Evolutionary conservation across 2,797 vertebrate genomes (phyloP), one percentile per base, ranked within the genome.

Genomic region (Gallirallus australis): DNA sequence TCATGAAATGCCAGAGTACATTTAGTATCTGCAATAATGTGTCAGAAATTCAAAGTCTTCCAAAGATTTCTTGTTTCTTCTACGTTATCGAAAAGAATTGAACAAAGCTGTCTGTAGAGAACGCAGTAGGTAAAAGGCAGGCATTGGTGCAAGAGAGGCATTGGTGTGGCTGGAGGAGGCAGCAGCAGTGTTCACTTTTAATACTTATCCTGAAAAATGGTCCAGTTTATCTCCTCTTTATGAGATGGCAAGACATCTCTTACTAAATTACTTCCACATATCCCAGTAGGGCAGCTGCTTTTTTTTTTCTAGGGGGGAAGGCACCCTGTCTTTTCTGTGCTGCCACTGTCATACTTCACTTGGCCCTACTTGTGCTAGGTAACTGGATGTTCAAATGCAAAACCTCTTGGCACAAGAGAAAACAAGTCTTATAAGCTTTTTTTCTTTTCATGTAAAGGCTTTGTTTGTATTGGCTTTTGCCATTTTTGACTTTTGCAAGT

Each of bases 361-460:
- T 9, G 63, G 65, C 82, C 54, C 48, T 35, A 2, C 48, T 23
- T 25, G 2, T 47, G 28, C 48, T 39, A 2, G 11, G 3, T 23
- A 54, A 16, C 33, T 25, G 54, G 13, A 6, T 70, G n/a, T 15
- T 50, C 37, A 40, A 56, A 40, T 14, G 31, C 10, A 39, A 12
- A 57, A 28, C 13, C 9, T 9, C 65, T 59, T 69, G 35, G 7
- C 12, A 39, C 72, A 50, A 69, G 31, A 72, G 37, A 53, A 84
- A 65, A 18, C 0, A 0, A 9, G 15, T 70, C 30, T 75, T n/a
- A 31, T 7, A n/a, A 59, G n/a, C 23, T 24, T 3, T 53, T 8
- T 7, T 21, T 47, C n/a, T 48, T 68, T 59, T 1, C 9, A 5
- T 78, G 60, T 77, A 53, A 1, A 31, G 45, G 16, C 16, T 31